Percentiles rank a stretch among this genome's conserved stretches.
phyloP scores from a whole-genome alignment of 2,797 vertebrate species.

The Halcyon smyrnensis region DNA sequence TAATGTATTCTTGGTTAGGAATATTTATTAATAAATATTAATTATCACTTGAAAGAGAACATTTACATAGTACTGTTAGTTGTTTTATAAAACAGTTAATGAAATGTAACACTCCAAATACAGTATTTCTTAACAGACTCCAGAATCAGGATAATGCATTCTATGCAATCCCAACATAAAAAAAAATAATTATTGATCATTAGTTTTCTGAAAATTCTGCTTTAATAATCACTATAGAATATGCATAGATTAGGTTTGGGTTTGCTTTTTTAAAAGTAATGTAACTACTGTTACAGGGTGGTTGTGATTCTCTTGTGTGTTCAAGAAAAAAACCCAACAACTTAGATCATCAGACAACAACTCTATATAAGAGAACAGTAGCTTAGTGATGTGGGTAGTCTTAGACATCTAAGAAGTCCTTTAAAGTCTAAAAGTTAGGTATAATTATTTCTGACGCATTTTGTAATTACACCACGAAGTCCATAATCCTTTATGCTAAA shows the following conservation, averaged over 20 bases:
- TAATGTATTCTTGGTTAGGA: not conserved
- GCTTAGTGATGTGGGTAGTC: not conserved
- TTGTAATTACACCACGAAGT: not conserved
- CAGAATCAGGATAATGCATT: not conserved
- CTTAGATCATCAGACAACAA: not conserved
- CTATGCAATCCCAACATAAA: not conserved
- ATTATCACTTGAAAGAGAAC: not conserved
- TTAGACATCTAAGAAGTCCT: conserved; percentile 18
- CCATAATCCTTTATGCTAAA: not conserved
- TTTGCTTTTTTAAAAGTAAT: not conserved
- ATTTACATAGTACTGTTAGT: not conserved
- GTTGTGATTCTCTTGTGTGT: not conserved
- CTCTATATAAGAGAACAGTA: not conserved
- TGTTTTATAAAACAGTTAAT: not conserved
- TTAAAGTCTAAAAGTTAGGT: not conserved
- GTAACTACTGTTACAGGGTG: not conserved
- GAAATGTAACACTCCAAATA: not conserved
- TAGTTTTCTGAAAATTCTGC: not conserved
- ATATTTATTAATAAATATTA: not conserved
- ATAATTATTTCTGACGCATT: conserved; percentile 41
- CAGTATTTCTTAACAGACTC: not conserved
- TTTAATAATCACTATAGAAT: not conserved
- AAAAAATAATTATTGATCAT: not conserved
- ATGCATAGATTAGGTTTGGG: not conserved
- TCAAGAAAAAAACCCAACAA: not conserved